These are phyloP conservation scores for Penelope pileata DNA, from an alignment of 2,113 vertebrate genomes.

Conservation along the genomic window DNA sequence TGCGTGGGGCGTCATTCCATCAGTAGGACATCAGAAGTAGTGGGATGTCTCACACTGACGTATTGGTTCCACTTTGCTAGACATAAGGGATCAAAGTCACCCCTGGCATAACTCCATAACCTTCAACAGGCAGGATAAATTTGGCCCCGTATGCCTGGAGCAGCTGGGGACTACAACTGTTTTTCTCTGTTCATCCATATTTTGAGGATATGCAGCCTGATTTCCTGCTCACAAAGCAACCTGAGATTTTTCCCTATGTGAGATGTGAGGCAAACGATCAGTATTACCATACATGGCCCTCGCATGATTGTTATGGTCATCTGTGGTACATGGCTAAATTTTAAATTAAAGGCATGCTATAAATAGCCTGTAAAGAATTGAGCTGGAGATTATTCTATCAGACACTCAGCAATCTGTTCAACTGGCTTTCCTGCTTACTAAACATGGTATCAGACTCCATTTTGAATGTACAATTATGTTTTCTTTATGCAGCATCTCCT, in stretches of 20 bases:
- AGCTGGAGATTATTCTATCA: slow-evolving; percentile 59
- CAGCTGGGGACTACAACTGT: slow-evolving; percentile 51
- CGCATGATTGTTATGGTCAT: slow-evolving; percentile 27
- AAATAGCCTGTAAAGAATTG: slow-evolving; percentile 60
- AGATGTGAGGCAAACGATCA: background rate
- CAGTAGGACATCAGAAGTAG: slow-evolving; percentile 19
- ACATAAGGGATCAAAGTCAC: slow-evolving; percentile 52
- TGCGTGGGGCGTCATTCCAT: background rate
- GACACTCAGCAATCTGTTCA: slow-evolving; percentile 42
- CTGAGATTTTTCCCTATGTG: background rate
- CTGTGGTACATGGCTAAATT: slow-evolving; percentile 28
- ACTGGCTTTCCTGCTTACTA: slow-evolving; percentile 15
- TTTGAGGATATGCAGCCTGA: background rate
- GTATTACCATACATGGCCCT: background rate
- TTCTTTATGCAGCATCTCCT: slow-evolving; percentile 30
- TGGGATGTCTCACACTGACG: slow-evolving; percentile 28
- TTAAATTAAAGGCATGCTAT: slow-evolving; percentile 36
- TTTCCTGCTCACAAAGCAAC: slow-evolving; percentile 4
- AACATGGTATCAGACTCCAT: slow-evolving; percentile 43
- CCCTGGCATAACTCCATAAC: slow-evolving; percentile 43
- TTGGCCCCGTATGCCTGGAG: slow-evolving; percentile 17
- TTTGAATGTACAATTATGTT: slow-evolving; percentile 42
- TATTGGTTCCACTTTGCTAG: slow-evolving; percentile 56
- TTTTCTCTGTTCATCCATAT: slow-evolving; percentile 16
- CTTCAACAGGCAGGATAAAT: slow-evolving; percentile 54